Evolutionary conservation across 1,140 invertebrate species (phyloP).

Genomic region (Tetramorium simillimum): DNA sequence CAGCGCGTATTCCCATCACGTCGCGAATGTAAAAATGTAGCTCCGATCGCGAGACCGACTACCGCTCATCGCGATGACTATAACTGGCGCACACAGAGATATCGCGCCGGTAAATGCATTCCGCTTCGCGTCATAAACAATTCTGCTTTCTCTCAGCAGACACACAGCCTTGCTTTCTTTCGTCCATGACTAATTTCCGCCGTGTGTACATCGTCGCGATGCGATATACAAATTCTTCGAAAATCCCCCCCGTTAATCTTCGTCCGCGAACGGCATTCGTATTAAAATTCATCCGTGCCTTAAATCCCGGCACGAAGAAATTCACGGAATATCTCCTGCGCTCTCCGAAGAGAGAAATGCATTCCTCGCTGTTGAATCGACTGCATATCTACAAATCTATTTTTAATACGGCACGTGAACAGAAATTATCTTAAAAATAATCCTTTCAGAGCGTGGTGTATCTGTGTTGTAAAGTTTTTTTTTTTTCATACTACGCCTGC

Average conservation of each 20-base stretch:
- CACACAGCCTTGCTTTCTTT: conserved; percentile 18
- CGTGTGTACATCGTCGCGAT: background rate
- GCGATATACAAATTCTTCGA: conserved; percentile 26
- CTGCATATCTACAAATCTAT: background rate
- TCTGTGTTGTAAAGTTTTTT: background rate
- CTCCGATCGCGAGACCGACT: background rate
- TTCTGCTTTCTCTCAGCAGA: conserved; percentile 59
- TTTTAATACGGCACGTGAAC: background rate
- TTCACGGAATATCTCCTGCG: background rate
- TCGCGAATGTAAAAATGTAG: conserved; percentile 14
- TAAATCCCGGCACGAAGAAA: background rate
- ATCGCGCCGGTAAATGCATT: conserved; percentile 19
- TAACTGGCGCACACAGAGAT: conserved; percentile 12
- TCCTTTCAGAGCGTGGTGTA: background rate
- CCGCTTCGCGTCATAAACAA: conserved; percentile 29
- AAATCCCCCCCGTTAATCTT: conserved; percentile 32
- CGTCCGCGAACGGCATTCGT: background rate
- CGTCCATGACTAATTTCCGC: conserved; percentile 48
- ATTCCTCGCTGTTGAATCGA: background rate
- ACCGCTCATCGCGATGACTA: background rate
- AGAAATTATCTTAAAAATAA: conserved; percentile 6
- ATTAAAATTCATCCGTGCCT: background rate
- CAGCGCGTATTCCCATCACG: background rate
- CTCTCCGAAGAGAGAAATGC: background rate
- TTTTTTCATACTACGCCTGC: background rate